Evolutionary conservation across 1,140 invertebrate species (phyloP).

Genomic region (Drosophila mayri): DNA sequence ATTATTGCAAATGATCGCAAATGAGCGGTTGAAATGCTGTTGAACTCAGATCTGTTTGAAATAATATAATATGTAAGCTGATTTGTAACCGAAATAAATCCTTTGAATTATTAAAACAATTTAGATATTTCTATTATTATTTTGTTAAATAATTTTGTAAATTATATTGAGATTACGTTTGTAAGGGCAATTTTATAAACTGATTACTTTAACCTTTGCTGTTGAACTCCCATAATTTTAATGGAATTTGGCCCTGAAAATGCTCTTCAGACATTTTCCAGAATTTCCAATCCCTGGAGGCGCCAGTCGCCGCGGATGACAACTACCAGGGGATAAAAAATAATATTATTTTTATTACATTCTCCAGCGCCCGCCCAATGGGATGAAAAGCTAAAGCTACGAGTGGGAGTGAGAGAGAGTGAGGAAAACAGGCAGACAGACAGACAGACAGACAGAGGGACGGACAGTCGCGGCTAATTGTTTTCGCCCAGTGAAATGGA

Average conservation of each 20-base stretch:
- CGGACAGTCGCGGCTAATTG: conserved; percentile 60
- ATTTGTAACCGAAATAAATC: neutral
- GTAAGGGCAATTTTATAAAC: neutral
- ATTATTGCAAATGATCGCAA: conserved; percentile 35
- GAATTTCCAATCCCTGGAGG: conserved; percentile 16
- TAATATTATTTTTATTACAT: conserved; percentile 58
- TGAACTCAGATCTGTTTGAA: conserved; percentile 9
- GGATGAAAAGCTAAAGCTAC: conserved; percentile 5
- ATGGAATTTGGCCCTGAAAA: conserved; percentile 21
- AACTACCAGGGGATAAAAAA: conserved; percentile 57
- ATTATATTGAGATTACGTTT: neutral
- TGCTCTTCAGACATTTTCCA: conserved; percentile 6
- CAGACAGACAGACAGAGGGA: neutral
- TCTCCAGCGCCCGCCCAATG: conserved; percentile 29
- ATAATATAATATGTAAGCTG: neutral
- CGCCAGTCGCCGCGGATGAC: conserved; percentile 49
- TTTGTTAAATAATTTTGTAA: neutral
- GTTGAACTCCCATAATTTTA: neutral
- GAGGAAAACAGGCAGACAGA: conserved; percentile 5
- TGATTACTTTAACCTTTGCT: neutral
- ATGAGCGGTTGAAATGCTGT: conserved; percentile 32
- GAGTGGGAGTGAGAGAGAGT: conserved; percentile 1
- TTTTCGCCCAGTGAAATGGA: conserved; percentile 71
- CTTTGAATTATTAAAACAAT: neutral
- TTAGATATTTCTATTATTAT: too few species aligned